Conservation (phyloP, 2,888 invertebrate genomes). For the Scrobipalpa costella region DNA sequence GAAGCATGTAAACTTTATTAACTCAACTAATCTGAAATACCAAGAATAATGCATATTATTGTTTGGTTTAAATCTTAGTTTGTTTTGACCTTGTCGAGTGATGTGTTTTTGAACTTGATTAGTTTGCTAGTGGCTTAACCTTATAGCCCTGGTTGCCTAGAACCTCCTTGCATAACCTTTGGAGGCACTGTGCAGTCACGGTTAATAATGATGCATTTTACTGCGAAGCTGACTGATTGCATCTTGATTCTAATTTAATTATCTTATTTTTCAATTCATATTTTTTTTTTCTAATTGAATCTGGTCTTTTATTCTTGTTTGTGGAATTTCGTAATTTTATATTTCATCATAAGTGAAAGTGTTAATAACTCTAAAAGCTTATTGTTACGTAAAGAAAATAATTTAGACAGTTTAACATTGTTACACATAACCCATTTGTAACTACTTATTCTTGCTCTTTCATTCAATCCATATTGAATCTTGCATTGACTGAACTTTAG, state of each 20-base stretch:
- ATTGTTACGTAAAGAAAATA: too few relatives aligned
- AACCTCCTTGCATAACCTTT: not conserved
- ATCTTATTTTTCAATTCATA: not conserved
- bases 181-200: slow-evolving; percentile 5
- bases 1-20: not conserved
- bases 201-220: slow-evolving; percentile 17
- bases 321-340: not conserved
- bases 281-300: not conserved
- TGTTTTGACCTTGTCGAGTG: slow-evolving; percentile 44
- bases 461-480: too few relatives aligned
- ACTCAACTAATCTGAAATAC: not conserved
- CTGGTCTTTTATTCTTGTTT: not conserved
- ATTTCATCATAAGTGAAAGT: slow-evolving; percentile 10
- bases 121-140: slow-evolving; percentile 42
- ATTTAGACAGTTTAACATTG: too few relatives aligned
- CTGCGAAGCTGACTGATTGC: slow-evolving; percentile 8
- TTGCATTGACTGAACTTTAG: not conserved
- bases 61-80: slow-evolving; percentile 41
- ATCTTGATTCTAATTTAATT: slow-evolving; percentile 10
- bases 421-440: not conserved
- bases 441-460: not conserved
- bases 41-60: slow-evolving; percentile 29
- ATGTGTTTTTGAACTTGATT: slow-evolving; percentile 45
- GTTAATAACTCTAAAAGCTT: not conserved
- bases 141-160: not conserved